Base-by-base conservation (phyloP, 2,888 invertebrate genomes). In the Caenorhabditis virilis region DNA sequence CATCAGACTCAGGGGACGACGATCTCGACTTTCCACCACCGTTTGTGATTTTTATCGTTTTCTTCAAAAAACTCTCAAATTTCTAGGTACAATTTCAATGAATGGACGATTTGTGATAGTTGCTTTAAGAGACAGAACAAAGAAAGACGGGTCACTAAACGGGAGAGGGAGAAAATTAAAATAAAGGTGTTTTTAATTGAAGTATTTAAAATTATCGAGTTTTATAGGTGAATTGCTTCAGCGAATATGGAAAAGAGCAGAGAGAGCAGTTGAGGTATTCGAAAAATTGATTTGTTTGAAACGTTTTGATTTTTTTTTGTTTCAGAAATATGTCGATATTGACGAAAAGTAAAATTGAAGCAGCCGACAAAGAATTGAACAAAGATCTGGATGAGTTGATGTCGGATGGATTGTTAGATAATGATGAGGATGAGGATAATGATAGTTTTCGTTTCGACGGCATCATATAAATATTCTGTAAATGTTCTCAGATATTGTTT, bases 261-360 rank as follows among this genome's bases (percentile, higher is more conserved):
- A 39, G 61, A 35, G 61, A 61, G 20, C 15, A 47, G n/a, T n/a
- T n/a, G n/a, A n/a, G n/a, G n/a, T n/a, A n/a, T n/a, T n/a, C n/a
- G n/a, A n/a, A n/a, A n/a, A n/a, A n/a, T n/a, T n/a, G n/a, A n/a
- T n/a, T n/a, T n/a, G n/a, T n/a, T n/a, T n/a, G n/a, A n/a, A n/a
- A 9, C 30, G 7, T 30, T 30, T 13, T 30, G 30, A 13, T 9
- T 9, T 30, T 36, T n/a, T 23, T 42, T 22, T 42, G 22, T 42
- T n/a, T 45, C 16, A 42, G 62, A 35, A 58, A 63, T 46, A 27
- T 30, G 27, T 54, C 63, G 11, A 36, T 63, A 7, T 23, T 63
- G 16, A 63, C 63, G 39, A 63, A 63, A 26, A 50, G 50, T 23
- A 57, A 46, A 30, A 54, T 58, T 9, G 63, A 63, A 23, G 54